Evolutionary conservation across 2,113 vertebrate genomes (phyloP).

Genomic region (Sorex araneus): DNA sequence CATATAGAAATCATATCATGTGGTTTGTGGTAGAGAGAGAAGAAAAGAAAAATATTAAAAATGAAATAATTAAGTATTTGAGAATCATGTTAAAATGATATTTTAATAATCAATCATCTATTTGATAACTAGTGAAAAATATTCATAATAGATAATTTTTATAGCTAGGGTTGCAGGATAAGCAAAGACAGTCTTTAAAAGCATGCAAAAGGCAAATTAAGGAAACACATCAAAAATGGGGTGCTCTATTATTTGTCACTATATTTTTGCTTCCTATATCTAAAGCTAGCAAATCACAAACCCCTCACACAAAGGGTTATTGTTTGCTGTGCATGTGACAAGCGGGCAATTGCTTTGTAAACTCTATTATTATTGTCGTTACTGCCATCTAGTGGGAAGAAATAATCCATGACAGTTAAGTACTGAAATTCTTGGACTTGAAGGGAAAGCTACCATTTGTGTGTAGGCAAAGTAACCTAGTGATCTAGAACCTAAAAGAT

Average conservation of each 20-base stretch:
- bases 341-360: slow-evolving; percentile 49
- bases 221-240: slow-evolving; percentile 49
- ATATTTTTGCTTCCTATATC: slow-evolving; percentile 59
- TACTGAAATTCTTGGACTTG: neutral
- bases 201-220: neutral
- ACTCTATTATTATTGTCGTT: slow-evolving; percentile 86
- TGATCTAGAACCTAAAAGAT: neutral
- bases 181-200: slow-evolving; percentile 1
- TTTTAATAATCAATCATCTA: neutral
- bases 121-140: slow-evolving; percentile 48
- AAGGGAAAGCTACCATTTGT: neutral
- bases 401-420: neutral
- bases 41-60: slow-evolving; percentile 27
- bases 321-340: slow-evolving; percentile 76
- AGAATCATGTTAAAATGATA: slow-evolving; percentile 38
- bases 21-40: neutral
- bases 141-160: slow-evolving; percentile 14
- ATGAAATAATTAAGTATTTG: neutral
- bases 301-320: slow-evolving; percentile 59
- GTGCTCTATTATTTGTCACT: slow-evolving; percentile 69
- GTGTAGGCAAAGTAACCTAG: neutral
- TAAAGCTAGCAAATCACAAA: slow-evolving; percentile 68
- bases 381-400: slow-evolving; percentile 90
- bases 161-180: neutral
- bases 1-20: slow-evolving; percentile 46